Base-by-base conservation (phyloP, 2,888 invertebrate species). In the Andrena hattorfiana region DNA sequence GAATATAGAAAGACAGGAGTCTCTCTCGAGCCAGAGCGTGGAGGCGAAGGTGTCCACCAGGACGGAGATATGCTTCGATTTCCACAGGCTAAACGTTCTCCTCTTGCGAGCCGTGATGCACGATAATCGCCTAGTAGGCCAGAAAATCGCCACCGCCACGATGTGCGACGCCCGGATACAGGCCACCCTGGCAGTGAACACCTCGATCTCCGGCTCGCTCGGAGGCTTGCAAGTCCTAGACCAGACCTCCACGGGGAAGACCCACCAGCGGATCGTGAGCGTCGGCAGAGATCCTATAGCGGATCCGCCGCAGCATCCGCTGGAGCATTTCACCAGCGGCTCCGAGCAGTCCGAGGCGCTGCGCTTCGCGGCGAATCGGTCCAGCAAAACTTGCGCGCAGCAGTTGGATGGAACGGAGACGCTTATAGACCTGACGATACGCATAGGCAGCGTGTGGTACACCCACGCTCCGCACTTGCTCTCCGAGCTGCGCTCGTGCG, bases 131-230 rank as follows among this genome's bases (percentile, higher is more conserved):
- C 94, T 97, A 68, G 95, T 96, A 42, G 98, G 97, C 0, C 96
- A 97, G 87, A 99, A 99, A 95, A 97, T 99, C 81, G 98, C 98
- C 77, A 99, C 99, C 0, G 98, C 98, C 23, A 99, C 98, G 16
- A 96, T 99, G 96, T 97, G 97, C 82, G 98, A 98, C 93, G 98
- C 99, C 0, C 96, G 97, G 93, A 97, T 99, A 87, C 97, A 98
- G 94, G 98, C 98, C 16, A 97, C 97, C 2, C 94, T 98, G 64
- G 97, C 97, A 94, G 92, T 95, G 91, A 92, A 87, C 23, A 91
- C 90, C 2, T 93, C 96, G 70, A 96, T 98, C 80, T 95, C 97
- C 91, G 99, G 99, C 0, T 98, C 98, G 0, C 95, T 99, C 71
- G 99, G 99, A 82, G 99, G 99, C 8, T 95, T 99, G 86, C 99